Evolutionary conservation across 2,797 vertebrate genomes (phyloP).

Genomic region (Scolopax rusticola): DNA sequence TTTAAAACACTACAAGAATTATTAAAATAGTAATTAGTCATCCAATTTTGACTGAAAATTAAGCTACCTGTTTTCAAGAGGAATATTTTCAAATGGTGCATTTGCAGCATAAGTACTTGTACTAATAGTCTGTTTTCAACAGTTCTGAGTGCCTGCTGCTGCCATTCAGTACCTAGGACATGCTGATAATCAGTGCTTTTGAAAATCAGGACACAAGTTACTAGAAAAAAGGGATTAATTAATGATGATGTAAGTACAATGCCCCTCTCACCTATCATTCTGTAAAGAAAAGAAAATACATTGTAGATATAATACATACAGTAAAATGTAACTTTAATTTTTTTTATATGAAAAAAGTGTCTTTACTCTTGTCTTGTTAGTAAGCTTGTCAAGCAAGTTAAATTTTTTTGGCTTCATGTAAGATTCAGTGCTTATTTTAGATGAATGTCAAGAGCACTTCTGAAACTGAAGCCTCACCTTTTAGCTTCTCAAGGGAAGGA

Average conservation of each 20-base stretch:
- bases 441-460: slow-evolving; percentile 22
- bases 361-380: slow-evolving; percentile 50
- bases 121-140: slow-evolving; percentile 18
- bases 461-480: slow-evolving; percentile 29
- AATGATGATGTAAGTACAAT: slow-evolving; percentile 25
- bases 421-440: slow-evolving; percentile 37
- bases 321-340: neutral
- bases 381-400: slow-evolving; percentile 50
- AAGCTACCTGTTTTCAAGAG: neutral
- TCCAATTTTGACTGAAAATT: neutral
- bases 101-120: slow-evolving; percentile 10
- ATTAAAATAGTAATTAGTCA: neutral
- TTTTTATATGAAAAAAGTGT: slow-evolving; percentile 46
- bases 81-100: neutral
- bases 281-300: neutral
- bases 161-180: slow-evolving; percentile 16
- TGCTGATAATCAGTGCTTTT: slow-evolving; percentile 60
- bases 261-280: neutral
- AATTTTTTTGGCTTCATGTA: slow-evolving; percentile 10
- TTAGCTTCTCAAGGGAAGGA: slow-evolving; percentile 32
- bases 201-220: slow-evolving; percentile 55
- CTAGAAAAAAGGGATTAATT: slow-evolving; percentile 42
- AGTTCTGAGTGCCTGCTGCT: slow-evolving; percentile 63
- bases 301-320: slow-evolving; percentile 14
- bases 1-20: slow-evolving; percentile 6